Evolutionary conservation across 1,140 invertebrate genomes (phyloP).

Genomic region (Hestina assimilis): DNA sequence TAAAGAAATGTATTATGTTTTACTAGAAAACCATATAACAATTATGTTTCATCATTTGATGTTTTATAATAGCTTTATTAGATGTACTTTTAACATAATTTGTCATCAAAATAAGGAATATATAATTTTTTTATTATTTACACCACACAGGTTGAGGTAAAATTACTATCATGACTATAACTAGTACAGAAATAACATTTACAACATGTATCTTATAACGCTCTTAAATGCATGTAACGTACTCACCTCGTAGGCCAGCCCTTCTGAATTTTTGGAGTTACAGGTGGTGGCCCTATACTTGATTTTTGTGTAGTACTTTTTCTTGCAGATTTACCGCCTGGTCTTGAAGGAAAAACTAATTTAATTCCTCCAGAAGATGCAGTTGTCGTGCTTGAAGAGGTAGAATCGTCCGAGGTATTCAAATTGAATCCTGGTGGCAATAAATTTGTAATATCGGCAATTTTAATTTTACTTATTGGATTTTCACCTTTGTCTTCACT

Average conservation of each 20-base stretch:
- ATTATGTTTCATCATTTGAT: too few species aligned
- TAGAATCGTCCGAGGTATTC: constrained; percentile 46
- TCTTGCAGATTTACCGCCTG: constrained; percentile 82
- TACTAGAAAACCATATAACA: too few species aligned
- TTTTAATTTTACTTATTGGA: constrained; percentile 69
- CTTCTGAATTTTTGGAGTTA: constrained; percentile 85
- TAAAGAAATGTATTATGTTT: too few species aligned
- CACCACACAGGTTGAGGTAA: too few species aligned
- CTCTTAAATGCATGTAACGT: neutral
- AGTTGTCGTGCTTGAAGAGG: constrained; percentile 48
- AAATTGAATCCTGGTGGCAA: constrained; percentile 81
- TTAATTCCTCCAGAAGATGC: constrained; percentile 80
- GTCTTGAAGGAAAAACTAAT: constrained; percentile 88
- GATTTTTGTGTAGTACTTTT: constrained; percentile 81
- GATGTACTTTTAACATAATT: too few species aligned
- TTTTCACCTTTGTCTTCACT: constrained; percentile 40
- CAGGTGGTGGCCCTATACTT: constrained; percentile 59
- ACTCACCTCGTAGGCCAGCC: constrained; percentile 88
- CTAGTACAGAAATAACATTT: too few species aligned
- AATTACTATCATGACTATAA: too few species aligned
- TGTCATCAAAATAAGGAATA: too few species aligned
- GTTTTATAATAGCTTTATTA: too few species aligned
- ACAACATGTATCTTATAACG: too few species aligned
- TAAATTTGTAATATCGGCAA: constrained; percentile 79
- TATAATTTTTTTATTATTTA: too few species aligned